A percentile compares a stretch with the other conserved stretches of the same genome.
These are phyloP conservation scores for Champsocephalus gunnari DNA, from an alignment of 2,797 vertebrate species.

Conservation along the genomic window DNA sequence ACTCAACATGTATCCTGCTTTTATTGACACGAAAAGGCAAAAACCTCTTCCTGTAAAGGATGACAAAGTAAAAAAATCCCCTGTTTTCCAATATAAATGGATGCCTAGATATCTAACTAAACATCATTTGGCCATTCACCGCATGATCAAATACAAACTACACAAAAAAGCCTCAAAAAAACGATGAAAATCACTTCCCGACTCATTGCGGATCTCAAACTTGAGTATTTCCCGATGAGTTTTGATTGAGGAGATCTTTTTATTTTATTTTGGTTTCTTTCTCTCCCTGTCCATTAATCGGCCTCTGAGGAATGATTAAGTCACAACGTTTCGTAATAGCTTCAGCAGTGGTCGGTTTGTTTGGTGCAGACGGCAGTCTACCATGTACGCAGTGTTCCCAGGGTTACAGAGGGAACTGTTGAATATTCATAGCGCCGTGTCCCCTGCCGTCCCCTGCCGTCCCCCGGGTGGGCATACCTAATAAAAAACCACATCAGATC, in stretches of 20 bases:
- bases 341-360: constrained; percentile 65
- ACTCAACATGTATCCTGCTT: constrained; percentile 10
- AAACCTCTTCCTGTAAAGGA: neutral
- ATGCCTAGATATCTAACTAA: constrained; percentile 35
- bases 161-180: constrained; percentile 26
- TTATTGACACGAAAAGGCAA: constrained; percentile 6
- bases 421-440: constrained; percentile 74
- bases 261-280: constrained; percentile 25
- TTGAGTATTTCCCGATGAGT: constrained; percentile 45
- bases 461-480: constrained; percentile 56
- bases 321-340: constrained; percentile 60
- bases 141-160: constrained; percentile 11
- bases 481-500: constrained; percentile 66
- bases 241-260: constrained; percentile 43
- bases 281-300: constrained; percentile 58
- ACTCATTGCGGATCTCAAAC: constrained; percentile 11
- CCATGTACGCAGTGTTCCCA: constrained; percentile 64
- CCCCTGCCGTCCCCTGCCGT: constrained; percentile 55
- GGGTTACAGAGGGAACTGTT: constrained; percentile 59
- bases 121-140: constrained; percentile 42
- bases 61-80: neutral
- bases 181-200: constrained; percentile 58
- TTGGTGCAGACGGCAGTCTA: constrained; percentile 62
- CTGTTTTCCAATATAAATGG: constrained; percentile 50
- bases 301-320: constrained; percentile 54